Percentiles rank a stretch among this genome's conserved stretches.
Conservation (phyloP, 2,888 invertebrate species). For the Ashinkailepas kermadecensis region DNA sequence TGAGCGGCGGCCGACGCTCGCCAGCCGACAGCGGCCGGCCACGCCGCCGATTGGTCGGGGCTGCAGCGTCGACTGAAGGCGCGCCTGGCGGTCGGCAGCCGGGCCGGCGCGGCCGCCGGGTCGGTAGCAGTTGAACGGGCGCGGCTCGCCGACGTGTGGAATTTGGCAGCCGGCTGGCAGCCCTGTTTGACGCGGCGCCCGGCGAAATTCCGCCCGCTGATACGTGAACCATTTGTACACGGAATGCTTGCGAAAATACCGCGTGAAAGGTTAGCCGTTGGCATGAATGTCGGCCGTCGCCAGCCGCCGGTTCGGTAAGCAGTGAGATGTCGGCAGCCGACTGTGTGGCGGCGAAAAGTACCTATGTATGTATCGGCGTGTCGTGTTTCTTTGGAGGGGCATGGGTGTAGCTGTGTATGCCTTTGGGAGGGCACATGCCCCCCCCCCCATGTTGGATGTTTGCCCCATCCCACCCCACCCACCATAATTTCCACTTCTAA, state of each 20-base stretch:
- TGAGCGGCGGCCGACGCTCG: neutral
- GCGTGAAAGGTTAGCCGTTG: neutral
- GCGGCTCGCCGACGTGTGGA: neutral
- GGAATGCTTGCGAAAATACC: slow-evolving; percentile 6
- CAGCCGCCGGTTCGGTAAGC: no score
- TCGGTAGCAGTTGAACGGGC: neutral
- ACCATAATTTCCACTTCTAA: no score
- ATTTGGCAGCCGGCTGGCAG: slow-evolving; percentile 3
- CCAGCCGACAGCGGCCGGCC: neutral
- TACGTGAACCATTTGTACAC: neutral
- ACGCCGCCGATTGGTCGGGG: neutral
- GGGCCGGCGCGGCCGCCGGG: neutral
- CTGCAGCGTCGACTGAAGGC: neutral
- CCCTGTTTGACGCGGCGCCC: neutral
- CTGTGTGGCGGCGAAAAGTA: no score
- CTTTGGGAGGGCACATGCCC: no score
- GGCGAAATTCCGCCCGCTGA: neutral
- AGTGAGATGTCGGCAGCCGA: no score
- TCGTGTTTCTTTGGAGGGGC: no score
- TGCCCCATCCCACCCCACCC: no score
- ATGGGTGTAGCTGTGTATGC: no score
- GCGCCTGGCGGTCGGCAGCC: neutral
- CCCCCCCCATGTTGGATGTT: no score
- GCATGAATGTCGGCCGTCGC: no score
- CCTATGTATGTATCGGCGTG: no score